Percentiles rank a stretch among this genome's conserved stretches.
Conservation (phyloP, 2,113 vertebrate species). For the Hemibates koningsi region DNA sequence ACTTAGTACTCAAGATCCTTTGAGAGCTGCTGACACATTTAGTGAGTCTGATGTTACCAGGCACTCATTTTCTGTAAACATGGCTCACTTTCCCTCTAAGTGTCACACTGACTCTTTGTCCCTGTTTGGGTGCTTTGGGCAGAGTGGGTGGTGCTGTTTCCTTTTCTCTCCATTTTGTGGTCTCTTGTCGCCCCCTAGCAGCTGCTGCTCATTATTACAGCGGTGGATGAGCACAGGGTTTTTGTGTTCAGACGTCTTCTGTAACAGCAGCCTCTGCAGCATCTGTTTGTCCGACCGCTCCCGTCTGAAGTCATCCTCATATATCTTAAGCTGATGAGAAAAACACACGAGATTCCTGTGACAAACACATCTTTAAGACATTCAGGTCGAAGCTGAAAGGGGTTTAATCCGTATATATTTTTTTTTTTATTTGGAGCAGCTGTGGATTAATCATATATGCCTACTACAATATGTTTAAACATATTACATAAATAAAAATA, state of each 20-base stretch:
- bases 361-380: neutral
- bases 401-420: neutral
- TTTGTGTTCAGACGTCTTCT: conserved; percentile 41
- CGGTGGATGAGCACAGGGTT: conserved; percentile 69
- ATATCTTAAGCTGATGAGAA: conserved; percentile 70
- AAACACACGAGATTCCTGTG: neutral
- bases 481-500: neutral
- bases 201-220: conserved; percentile 68
- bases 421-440: neutral
- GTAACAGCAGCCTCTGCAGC: conserved; percentile 72
- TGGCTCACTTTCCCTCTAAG: neutral
- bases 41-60: neutral
- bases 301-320: conserved; percentile 75
- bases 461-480: neutral
- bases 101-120: conserved; percentile 29
- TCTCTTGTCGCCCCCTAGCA: conserved; percentile 39
- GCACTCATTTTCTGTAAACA: neutral
- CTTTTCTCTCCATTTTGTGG: conserved; percentile 16
- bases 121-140: conserved; percentile 51
- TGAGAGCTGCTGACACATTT: neutral
- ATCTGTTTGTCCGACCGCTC: conserved; percentile 76
- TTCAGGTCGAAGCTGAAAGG: neutral
- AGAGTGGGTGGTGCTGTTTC: conserved; percentile 45
- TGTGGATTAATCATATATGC: neutral
- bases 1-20: neutral